Conservation (phyloP, 2,113 vertebrate species). For the Mesocricetus auratus region DNA sequence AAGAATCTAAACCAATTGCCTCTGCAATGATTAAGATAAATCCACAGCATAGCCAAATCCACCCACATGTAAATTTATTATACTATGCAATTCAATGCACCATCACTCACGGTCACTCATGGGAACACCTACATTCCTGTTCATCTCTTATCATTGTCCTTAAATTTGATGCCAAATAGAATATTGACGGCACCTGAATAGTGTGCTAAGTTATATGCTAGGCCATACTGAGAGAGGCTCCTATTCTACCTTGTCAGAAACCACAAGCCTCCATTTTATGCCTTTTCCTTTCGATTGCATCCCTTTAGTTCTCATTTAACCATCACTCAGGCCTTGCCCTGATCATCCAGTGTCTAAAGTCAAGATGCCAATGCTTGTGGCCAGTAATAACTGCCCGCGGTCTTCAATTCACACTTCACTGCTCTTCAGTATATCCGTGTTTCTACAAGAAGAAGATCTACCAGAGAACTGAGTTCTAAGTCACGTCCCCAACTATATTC, state of each 20-base stretch:
- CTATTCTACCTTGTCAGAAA: neutral
- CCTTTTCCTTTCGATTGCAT: neutral
- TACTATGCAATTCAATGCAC: neutral
- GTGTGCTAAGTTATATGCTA: neutral
- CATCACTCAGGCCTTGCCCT: neutral
- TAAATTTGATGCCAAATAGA: neutral
- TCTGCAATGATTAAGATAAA: neutral
- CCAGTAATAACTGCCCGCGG: rapidly evolving
- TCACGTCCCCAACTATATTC: neutral
- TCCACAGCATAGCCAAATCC: neutral
- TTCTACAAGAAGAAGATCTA: rapidly evolving
- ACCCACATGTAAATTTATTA: neutral
- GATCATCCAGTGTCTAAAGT: neutral
- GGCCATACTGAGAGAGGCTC: no score
- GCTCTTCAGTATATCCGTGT: rapidly evolving
- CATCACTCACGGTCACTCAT: neutral
- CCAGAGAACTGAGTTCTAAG: rapidly evolving
- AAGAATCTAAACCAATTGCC: neutral
- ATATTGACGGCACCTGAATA: neutral
- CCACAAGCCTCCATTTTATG: neutral
- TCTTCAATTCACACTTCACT: rapidly evolving
- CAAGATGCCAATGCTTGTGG: neutral
- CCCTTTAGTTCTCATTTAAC: neutral
- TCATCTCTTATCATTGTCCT: neutral
- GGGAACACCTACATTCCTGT: neutral